Evolutionary conservation across 2,797 vertebrate species (phyloP).

Genomic region (Tapirus indicus): DNA sequence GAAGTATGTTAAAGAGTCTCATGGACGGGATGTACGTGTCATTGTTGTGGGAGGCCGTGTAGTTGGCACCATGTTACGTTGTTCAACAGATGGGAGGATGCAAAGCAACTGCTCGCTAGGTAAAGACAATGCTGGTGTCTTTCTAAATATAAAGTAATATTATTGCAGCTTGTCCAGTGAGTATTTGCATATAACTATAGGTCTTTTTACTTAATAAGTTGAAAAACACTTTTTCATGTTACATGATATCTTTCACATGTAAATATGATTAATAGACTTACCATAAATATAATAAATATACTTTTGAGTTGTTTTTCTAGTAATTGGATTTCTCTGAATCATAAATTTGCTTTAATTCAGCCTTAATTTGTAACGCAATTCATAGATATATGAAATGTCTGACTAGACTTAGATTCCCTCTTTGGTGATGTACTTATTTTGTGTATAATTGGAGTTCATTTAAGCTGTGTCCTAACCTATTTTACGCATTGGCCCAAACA

Average conservation of each 20-base stretch:
- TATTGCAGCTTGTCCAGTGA: not conserved
- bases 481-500: not conserved
- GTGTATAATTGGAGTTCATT: not conserved
- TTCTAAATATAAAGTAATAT: not conserved
- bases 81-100: constrained; percentile 92
- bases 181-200: not conserved
- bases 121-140: constrained; percentile 79
- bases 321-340: constrained; percentile 33
- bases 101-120: constrained; percentile 93
- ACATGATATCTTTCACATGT: not conserved
- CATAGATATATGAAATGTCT: not conserved
- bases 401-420: not conserved
- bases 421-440: not conserved
- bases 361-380: not conserved
- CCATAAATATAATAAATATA: not conserved
- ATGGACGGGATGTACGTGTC: constrained; percentile 92
- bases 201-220: constrained; percentile 46
- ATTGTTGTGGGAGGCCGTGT: constrained; percentile 92
- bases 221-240: not conserved
- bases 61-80: constrained; percentile 92
- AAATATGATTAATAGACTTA: not conserved
- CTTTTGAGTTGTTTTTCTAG: not conserved
- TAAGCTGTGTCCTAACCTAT: not conserved
- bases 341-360: not conserved
- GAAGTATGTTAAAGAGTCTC: constrained; percentile 91